A percentile compares a stretch with the other conserved stretches of the same genome.
phyloP scores from a whole-genome alignment of 1,140 invertebrate species.

The Drosophila oshimai region DNA sequence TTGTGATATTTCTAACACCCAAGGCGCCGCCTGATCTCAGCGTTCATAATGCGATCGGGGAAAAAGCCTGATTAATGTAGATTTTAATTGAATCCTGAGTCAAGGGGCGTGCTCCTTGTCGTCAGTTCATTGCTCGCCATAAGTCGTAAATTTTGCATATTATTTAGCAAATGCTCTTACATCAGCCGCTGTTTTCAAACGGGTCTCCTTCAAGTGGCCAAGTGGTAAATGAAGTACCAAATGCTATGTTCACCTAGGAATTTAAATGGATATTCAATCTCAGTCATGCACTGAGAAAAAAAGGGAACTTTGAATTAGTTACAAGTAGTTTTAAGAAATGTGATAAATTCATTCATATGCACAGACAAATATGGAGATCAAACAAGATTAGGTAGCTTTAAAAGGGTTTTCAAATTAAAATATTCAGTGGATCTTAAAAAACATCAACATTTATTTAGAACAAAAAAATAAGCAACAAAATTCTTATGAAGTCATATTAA shows the following conservation, averaged over 20 bases:
- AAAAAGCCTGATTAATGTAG: conserved; percentile 22
- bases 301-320: too few relatives aligned
- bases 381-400: too few relatives aligned
- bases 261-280: conserved; percentile 51
- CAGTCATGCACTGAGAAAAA: conserved; percentile 15
- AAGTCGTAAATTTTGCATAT: conserved; percentile 49
- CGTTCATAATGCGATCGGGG: conserved; percentile 11
- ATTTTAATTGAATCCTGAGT: conserved; percentile 42
- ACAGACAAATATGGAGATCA: too few relatives aligned
- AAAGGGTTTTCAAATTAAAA: too few relatives aligned
- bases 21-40: conserved; percentile 16
- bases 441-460: too few relatives aligned
- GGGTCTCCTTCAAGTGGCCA: conserved; percentile 1
- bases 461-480: too few relatives aligned
- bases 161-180: conserved; percentile 31
- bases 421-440: too few relatives aligned
- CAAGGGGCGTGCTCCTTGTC: neutral
- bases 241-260: conserved; percentile 38
- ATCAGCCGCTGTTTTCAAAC: conserved; percentile 20
- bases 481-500: too few relatives aligned
- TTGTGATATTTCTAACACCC: conserved; percentile 44
- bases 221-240: conserved; percentile 18
- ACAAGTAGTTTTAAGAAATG: too few relatives aligned
- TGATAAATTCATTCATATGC: too few relatives aligned
- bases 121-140: conserved; percentile 30